Evolutionary conservation across 2,113 vertebrate genomes (phyloP), one percentile per base, ranked within the genome.

Genomic region (Gobius niger): DNA sequence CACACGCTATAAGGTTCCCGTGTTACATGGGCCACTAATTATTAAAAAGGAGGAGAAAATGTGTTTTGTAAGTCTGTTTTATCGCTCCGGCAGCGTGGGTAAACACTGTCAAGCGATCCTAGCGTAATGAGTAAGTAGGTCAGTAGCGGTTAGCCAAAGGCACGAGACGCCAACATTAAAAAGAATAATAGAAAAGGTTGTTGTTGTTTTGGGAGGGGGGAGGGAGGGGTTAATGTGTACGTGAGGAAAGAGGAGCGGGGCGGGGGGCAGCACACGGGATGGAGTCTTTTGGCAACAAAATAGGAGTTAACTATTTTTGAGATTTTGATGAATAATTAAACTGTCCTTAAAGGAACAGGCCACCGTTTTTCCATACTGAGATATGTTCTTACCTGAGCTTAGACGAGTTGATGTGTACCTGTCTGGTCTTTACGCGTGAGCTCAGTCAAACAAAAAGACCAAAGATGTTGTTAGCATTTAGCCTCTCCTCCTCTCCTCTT

Each of bases 161-260:
- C 88, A 84, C 54, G 73, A 67, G 68, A 82, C 87, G 82, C 77
- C 54, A 91, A 91, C 89, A 89, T 90, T 89, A 92, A 91, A 92
- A 91, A 91, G 91, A 92, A 92, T 91, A 82, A 85, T 86, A 90
- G 83, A 92, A 86, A 88, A 91, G 89, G 88, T 87, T 87, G 87
- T 85, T 87, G 87, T 85, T 85, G 77, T 86, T 82, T 85, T 76
- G 81, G 79, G 78, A 80, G 83, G 84, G 75, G 82, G 83, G 76
- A 75, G 71, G 69, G 77, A 77, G 86, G 74, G 85, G 77, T 82
- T 68, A 86, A 86, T 73, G 83, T 60, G 68, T 76, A 62, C 72
- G 80, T 78, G 77, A 80, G 76, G 85, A 70, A 73, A 72, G 76
- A 62, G 65, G 77, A 69, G 54, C 54, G 70, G 78, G 63, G 49